A percentile compares a stretch with the other conserved stretches of the same genome.
Conservation (phyloP, 2,797 vertebrate species). For the Dicrostonyx torquatus region DNA sequence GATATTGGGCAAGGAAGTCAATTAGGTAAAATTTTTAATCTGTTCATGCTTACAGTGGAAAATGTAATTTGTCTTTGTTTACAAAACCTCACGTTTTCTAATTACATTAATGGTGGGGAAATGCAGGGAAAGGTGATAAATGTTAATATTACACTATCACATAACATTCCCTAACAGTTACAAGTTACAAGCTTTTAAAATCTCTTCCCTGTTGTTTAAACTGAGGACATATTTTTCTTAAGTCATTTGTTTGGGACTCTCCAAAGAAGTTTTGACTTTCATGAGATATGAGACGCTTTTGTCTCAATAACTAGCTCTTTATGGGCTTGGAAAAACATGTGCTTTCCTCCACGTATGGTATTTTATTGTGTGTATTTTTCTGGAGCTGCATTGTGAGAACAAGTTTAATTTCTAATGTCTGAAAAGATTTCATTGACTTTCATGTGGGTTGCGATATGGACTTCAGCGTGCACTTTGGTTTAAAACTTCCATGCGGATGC, state of each 20-base stretch:
- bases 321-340: not conserved
- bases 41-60: slow-evolving; percentile 12
- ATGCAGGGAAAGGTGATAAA: not conserved
- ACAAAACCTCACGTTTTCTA: slow-evolving; percentile 3
- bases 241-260: slow-evolving; percentile 30
- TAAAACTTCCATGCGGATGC: not conserved
- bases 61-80: slow-evolving; percentile 26
- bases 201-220: slow-evolving; percentile 18
- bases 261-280: slow-evolving; percentile 33
- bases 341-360: not conserved
- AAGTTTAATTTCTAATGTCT: slow-evolving; percentile 41
- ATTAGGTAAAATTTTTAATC: not conserved
- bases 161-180: not conserved
- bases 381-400: not conserved
- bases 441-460: not conserved
- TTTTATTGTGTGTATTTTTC: not conserved
- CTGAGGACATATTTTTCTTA: not conserved
- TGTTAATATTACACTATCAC: slow-evolving; percentile 24
- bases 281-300: not conserved
- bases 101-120: not conserved
- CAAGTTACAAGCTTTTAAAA: not conserved
- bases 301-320: not conserved
- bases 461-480: not conserved
- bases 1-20: slow-evolving; percentile 11
- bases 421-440: not conserved